Conservation (phyloP, 2,113 vertebrate species). For the Clinocottus analis region DNA sequence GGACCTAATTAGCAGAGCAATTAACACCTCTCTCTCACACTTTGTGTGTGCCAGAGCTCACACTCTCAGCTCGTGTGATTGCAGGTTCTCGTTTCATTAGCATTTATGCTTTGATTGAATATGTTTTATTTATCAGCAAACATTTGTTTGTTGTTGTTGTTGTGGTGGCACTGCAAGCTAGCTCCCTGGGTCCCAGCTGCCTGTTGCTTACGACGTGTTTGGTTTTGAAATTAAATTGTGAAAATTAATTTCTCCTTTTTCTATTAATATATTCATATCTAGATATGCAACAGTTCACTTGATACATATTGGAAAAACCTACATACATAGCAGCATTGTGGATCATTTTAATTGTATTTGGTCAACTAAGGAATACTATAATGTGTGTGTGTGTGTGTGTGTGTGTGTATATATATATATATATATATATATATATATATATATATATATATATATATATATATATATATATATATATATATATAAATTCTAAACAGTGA, state of each 20-base stretch:
- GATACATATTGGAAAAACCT: background rate
- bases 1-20: conserved; percentile 99
- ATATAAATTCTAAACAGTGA: background rate
- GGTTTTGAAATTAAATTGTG: background rate
- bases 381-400: too few species aligned
- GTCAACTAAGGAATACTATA: background rate
- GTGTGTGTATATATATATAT: too few species aligned
- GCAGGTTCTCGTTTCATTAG: conserved; percentile 89
- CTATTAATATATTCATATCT: background rate
- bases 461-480: too few species aligned
- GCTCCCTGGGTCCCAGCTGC: conserved; percentile 40
- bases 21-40: conserved; percentile 93
- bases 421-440: too few species aligned
- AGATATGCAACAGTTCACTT: background rate
- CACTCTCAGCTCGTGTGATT: conserved; percentile 81
- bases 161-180: conserved; percentile 38
- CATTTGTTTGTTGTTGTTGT: conserved; percentile 76
- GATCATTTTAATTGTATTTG: background rate
- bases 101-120: conserved; percentile 88
- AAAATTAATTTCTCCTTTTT: background rate
- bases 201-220: conserved; percentile 27
- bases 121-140: conserved; percentile 83
- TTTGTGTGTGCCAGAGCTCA: conserved; percentile 72
- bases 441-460: too few species aligned
- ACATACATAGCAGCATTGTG: background rate